Conservation (phyloP, 2,113 vertebrate species). For the Spheniscus mendiculus region DNA sequence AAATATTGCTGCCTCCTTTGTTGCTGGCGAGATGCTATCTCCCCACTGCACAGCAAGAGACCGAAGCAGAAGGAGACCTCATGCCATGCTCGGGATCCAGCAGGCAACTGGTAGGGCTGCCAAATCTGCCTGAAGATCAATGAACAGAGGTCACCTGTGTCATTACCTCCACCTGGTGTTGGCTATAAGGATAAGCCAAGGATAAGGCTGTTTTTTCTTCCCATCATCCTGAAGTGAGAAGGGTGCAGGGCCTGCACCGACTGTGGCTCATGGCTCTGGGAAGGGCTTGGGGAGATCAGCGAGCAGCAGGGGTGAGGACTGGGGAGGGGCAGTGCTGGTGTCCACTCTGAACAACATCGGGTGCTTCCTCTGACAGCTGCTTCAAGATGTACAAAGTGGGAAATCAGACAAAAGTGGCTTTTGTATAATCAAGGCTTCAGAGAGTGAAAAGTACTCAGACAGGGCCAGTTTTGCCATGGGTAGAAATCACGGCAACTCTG, state of each 20-base stretch:
- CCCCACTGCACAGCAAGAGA: not conserved
- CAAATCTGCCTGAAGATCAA: not conserved
- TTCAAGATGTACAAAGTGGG: not conserved
- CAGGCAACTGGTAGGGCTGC: not conserved
- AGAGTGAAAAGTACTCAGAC: not conserved
- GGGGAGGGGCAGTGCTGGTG: not conserved
- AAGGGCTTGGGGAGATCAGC: not conserved
- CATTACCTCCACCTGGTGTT: not conserved
- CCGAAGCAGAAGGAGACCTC: not conserved
- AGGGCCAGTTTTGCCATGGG: not conserved
- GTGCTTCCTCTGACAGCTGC: not conserved
- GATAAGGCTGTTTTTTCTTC: not conserved
- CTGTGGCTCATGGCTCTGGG: not conserved
- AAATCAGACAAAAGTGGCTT: not conserved
- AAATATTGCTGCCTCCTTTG: not conserved
- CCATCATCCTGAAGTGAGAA: not conserved
- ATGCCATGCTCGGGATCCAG: rapidly evolving
- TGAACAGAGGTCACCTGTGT: not conserved
- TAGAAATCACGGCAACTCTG: not conserved
- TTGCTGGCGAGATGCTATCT: not conserved
- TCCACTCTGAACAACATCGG: rapidly evolving
- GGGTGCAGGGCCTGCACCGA: too few relatives aligned
- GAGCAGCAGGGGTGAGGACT: not conserved
- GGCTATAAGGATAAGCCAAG: not conserved
- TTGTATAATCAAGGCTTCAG: not conserved